Conservation (phyloP, 2,888 invertebrate genomes). For the Lacanobia oleracea region DNA sequence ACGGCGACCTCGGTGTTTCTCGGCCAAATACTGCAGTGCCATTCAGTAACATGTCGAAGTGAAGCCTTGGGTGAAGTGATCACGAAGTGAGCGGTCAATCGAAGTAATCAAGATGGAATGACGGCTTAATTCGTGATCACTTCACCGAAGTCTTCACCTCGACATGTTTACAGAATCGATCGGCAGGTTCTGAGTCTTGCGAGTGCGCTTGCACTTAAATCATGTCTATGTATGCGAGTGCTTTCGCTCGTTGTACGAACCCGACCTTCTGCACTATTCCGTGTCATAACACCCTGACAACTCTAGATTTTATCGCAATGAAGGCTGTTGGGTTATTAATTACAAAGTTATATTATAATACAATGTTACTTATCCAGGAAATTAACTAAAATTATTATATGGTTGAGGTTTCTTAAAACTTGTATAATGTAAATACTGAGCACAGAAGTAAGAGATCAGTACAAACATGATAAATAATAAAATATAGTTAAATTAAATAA, state of each 20-base stretch:
- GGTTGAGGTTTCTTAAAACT: not conserved
- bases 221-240: not conserved
- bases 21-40: not conserved
- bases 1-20: no score
- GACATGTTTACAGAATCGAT: no score
- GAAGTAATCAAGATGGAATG: no score
- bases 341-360: slow-evolving; percentile 9
- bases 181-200: no score
- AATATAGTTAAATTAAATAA: no score
- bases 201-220: not conserved
- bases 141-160: no score
- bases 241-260: not conserved
- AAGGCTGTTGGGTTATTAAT: slow-evolving; percentile 11
- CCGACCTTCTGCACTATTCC: not conserved
- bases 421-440: not conserved
- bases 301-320: slow-evolving; percentile 28
- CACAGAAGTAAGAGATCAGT: not conserved
- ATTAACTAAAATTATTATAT: slow-evolving; percentile 9
- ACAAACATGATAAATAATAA: not conserved
- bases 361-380: slow-evolving; percentile 4
- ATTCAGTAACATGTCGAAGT: no score
- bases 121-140: no score
- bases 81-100: no score
- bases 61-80: no score
- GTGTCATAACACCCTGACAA: slow-evolving; percentile 16